Evolutionary conservation across 2,113 vertebrate species (phyloP).

Genomic region (Pachyramphus minor): DNA sequence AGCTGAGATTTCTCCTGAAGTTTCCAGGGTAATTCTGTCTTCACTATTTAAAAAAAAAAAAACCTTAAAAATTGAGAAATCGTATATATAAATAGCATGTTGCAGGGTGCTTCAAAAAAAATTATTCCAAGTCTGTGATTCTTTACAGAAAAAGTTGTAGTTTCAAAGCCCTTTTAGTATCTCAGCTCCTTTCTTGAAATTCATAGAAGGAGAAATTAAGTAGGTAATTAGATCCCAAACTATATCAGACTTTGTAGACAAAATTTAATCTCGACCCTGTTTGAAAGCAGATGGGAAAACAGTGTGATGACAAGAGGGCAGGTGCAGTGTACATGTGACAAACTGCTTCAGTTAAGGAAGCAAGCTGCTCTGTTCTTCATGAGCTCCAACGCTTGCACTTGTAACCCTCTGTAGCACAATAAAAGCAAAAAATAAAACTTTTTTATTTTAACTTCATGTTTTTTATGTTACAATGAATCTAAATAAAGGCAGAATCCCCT

Average conservation of each 20-base stretch:
- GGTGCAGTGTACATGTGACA: background rate
- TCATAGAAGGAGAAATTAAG: background rate
- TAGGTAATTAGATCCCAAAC: background rate
- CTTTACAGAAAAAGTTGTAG: background rate
- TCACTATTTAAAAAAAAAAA: background rate
- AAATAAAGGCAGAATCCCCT: background rate
- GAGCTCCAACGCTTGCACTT: background rate
- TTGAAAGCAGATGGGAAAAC: slow-evolving; percentile 45
- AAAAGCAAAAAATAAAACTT: background rate
- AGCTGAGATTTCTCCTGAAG: background rate
- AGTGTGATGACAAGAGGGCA: background rate
- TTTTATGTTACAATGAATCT: background rate
- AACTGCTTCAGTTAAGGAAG: background rate
- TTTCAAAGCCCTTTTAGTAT: background rate
- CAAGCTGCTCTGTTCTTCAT: slow-evolving; percentile 17
- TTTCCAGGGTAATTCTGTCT: background rate
- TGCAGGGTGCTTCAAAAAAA: background rate
- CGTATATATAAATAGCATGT: background rate
- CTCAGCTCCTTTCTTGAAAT: background rate
- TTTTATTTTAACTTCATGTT: background rate
- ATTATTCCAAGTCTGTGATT: background rate
- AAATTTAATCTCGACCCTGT: background rate
- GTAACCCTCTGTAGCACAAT: background rate
- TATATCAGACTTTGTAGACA: background rate
- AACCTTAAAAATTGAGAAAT: background rate